Conservation (phyloP, 2,888 invertebrate species). For the Parnassius orleans region DNA sequence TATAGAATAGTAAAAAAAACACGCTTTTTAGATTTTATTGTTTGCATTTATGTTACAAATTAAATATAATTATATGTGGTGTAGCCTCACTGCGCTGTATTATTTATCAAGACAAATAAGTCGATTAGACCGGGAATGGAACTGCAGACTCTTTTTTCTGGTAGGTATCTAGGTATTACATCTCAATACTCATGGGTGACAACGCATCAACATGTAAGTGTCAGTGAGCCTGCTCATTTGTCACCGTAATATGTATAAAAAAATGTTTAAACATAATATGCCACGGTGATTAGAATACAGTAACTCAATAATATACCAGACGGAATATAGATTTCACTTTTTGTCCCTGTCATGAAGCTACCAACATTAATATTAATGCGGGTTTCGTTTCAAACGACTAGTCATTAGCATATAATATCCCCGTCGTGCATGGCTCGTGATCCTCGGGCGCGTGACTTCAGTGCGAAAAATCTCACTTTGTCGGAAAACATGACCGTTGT, state of each 20-base stretch:
- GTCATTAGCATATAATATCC: conserved; percentile 26
- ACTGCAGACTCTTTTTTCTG: neutral
- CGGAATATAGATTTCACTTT: neutral
- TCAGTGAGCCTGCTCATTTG: neutral
- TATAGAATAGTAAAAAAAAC: neutral
- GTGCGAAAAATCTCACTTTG: conserved; percentile 11
- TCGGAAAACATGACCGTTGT: neutral
- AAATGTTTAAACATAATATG: neutral
- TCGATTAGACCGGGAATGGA: neutral
- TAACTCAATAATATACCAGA: neutral
- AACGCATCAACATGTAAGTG: neutral
- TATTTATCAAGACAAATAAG: no score
- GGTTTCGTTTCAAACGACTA: conserved; percentile 20
- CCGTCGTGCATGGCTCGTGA: conserved; percentile 17
- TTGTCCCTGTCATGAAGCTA: conserved; percentile 2
- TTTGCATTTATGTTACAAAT: no score
- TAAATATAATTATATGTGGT: no score
- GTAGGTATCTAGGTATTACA: neutral
- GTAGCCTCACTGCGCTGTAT: no score
- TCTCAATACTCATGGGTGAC: no score
- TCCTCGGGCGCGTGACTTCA: conserved; percentile 14
- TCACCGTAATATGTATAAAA: neutral
- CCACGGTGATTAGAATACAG: neutral
- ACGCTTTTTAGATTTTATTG: neutral
- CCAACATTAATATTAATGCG: conserved; percentile 24